Percentiles rank a stretch among this genome's conserved stretches.
Conservation (phyloP, 2,113 vertebrate genomes). For the Heterocephalus glaber region DNA sequence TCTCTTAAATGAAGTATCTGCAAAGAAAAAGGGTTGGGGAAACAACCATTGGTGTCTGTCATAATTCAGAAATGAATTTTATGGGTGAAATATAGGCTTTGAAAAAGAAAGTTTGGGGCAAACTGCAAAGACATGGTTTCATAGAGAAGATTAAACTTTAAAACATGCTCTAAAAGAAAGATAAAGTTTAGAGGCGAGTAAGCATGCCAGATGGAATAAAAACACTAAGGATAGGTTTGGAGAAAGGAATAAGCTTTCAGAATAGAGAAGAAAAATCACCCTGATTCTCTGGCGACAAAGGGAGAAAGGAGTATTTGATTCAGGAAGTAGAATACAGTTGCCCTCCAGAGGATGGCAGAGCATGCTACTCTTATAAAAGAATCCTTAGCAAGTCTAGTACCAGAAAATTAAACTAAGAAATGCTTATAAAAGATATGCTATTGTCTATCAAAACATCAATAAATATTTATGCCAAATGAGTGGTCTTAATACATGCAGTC, state of each 20-base stretch:
- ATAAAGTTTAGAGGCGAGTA: not conserved
- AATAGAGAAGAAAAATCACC: not conserved
- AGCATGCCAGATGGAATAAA: not conserved
- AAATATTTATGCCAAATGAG: constrained; percentile 13
- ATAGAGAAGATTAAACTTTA: constrained; percentile 5
- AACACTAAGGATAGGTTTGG: not conserved
- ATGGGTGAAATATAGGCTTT: not conserved
- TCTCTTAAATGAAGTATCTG: not conserved
- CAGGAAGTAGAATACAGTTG: not conserved
- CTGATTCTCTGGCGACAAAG: not conserved
- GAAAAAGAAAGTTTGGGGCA: not conserved
- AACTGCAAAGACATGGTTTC: not conserved
- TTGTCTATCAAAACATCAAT: not conserved
- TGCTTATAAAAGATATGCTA: not conserved
- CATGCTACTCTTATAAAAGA: not conserved
- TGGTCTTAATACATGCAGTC: constrained; percentile 6
- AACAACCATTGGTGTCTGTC: not conserved
- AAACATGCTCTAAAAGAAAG: constrained; percentile 21
- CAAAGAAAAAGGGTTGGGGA: not conserved
- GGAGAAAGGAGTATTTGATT: not conserved
- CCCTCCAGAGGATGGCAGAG: not conserved
- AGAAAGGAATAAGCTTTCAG: not conserved
- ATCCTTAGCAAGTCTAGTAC: not conserved
- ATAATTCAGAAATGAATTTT: constrained; percentile 7
- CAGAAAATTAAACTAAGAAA: constrained; percentile 15